Evolutionary conservation across 2,888 invertebrate genomes (phyloP), one percentile per base, ranked within the genome.

Genomic region (Melanotus villosus): DNA sequence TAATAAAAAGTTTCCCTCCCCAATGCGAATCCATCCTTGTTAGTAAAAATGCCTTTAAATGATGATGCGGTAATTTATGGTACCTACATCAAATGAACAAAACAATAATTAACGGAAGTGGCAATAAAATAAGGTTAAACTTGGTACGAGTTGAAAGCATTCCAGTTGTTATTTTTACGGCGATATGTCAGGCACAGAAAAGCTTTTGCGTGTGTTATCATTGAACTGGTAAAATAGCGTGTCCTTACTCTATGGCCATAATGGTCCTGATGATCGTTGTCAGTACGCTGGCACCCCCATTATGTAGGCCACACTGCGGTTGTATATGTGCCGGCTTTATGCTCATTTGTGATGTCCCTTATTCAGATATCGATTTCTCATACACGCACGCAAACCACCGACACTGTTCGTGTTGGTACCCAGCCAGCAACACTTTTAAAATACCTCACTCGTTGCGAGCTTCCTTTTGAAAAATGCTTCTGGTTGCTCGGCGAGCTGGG

Each of bases 341-440:
- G 65, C 59, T 65, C 65, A 58, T 65, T 65, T 65, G 47, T 21
- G 32, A 47, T 60, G 62, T 50, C 50, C 52, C 59, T 66, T 58
- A 66, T 66, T 66, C 59, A 59, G 21, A 38, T 59, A 66, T 66
- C 52, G 65, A 66, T 66, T 66, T 66, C 32, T 59, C 57, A 21
- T 59, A 52, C 19, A 64, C 52, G 50, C 65, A 66, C 65, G 65
- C 65, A 66, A 66, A 58, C 41, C n/a, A n/a, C 18, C 52, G 32
- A 59, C 65, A 58, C 59, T 41, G 32, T 45, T 59, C 59, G 59
- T 59, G 58, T 52, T 59, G 38, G 23, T 47, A 41, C 63, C 63
- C 54, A 36, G 38, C 26, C n/a, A n/a, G n/a, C n/a, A n/a, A 57
- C 47, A 58, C 23, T 34, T 30, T 58, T n/a, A n/a, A n/a, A 57